These are phyloP conservation scores for Limnephilus lunatus DNA, from an alignment of 2,888 invertebrate species.

Conservation along the genomic window DNA sequence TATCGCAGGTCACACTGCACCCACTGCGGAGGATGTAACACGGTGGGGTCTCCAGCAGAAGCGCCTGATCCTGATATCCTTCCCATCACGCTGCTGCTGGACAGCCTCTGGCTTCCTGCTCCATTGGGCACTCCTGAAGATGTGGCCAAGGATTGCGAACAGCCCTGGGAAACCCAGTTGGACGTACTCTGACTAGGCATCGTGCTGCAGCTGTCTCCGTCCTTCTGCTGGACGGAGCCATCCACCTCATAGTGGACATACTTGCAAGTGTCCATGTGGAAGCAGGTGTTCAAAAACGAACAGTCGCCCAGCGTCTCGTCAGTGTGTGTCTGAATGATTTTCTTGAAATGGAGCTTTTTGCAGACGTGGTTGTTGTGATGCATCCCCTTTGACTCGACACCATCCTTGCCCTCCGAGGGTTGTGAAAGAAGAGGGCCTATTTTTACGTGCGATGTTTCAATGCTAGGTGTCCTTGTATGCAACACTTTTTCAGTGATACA, in stretches of 20 bases:
- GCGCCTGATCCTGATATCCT: slow-evolving; percentile 70
- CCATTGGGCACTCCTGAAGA: slow-evolving; percentile 55
- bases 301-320: slow-evolving; percentile 97
- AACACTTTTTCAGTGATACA: too few species aligned
- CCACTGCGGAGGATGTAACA: slow-evolving; percentile 95
- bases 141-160: slow-evolving; percentile 44
- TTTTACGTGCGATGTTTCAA: too few species aligned
- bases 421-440: too few species aligned
- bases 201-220: slow-evolving; percentile 69
- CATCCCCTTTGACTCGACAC: background rate
- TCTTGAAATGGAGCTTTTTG: slow-evolving; percentile 95
- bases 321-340: slow-evolving; percentile 96
- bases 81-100: slow-evolving; percentile 68
- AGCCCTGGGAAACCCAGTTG: slow-evolving; percentile 67
- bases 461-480: too few species aligned
- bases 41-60: slow-evolving; percentile 78
- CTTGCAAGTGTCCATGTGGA: slow-evolving; percentile 99
- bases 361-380: slow-evolving; percentile 74
- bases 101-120: slow-evolving; percentile 66
- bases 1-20: slow-evolving; percentile 96
- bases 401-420: slow-evolving; percentile 48
- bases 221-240: slow-evolving; percentile 74
- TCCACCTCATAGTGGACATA: slow-evolving; percentile 99
- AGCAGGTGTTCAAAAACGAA: slow-evolving; percentile 98
- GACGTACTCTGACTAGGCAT: slow-evolving; percentile 68